These are phyloP conservation scores for Drosophila kurseongensis DNA, from an alignment of 1,140 invertebrate genomes.

Conservation along the genomic window DNA sequence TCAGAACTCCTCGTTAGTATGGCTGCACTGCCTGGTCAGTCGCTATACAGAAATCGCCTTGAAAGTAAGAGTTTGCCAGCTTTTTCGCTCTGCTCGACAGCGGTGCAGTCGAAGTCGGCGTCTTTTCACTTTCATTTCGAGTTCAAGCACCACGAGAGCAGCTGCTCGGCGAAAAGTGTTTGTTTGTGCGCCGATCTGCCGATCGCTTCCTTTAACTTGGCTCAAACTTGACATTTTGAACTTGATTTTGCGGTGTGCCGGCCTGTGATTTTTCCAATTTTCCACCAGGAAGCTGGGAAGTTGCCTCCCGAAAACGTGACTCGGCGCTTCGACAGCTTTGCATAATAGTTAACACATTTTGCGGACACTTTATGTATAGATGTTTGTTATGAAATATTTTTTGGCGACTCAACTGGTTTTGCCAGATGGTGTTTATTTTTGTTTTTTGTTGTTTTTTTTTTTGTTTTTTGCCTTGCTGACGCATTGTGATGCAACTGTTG, in stretches of 20 bases:
- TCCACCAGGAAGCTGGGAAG: conserved; percentile 28
- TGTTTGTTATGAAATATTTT: conserved; percentile 64
- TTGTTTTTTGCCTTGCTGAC: conserved; percentile 2
- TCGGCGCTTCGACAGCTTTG: conserved; percentile 54
- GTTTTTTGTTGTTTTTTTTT: conserved; percentile 5
- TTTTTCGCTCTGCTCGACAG: conserved; percentile 53
- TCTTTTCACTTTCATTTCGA: conserved; percentile 81
- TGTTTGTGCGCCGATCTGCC: conserved; percentile 15
- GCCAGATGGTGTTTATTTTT: conserved; percentile 30
- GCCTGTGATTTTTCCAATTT: conserved; percentile 11
- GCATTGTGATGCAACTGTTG: conserved; percentile 56
- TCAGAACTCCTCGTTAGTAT: conserved; percentile 14
- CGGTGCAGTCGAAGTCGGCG: conserved; percentile 43
- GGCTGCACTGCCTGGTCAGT: conserved; percentile 31
- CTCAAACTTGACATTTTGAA: conserved; percentile 80
- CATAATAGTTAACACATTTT: conserved; percentile 72
- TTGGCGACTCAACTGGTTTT: conserved; percentile 64
- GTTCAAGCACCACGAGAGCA: conserved; percentile 74
- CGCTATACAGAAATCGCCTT: conserved; percentile 29
- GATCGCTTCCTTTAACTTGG: conserved; percentile 42
- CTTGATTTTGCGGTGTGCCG: conserved; percentile 57
- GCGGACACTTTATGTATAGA: conserved; percentile 38
- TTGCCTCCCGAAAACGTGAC: conserved; percentile 53
- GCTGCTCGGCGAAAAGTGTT: conserved; percentile 31
- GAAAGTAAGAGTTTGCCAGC: conserved; percentile 69